A percentile compares a stretch with the other conserved stretches of the same genome.
Conservation (phyloP, 2,888 invertebrate species). For the Harpalus rufipes region DNA sequence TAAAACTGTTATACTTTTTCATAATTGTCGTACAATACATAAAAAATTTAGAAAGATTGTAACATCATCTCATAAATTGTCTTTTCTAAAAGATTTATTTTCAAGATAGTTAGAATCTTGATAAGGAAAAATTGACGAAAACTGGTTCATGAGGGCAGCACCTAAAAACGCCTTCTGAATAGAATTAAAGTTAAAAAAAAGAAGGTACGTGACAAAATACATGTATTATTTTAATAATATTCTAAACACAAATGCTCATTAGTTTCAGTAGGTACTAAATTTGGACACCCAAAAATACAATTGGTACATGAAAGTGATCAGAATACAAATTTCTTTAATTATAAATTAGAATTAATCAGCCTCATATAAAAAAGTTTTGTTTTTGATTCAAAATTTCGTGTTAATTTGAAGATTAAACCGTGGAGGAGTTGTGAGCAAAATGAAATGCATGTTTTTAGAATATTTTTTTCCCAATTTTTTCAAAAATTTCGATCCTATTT, state of each 20-base stretch:
- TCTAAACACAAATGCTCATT: background rate
- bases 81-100: background rate
- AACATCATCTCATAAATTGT: background rate
- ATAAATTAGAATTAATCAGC: too few relatives aligned
- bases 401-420: too few relatives aligned
- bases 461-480: too few relatives aligned
- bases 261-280: background rate
- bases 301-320: too few relatives aligned
- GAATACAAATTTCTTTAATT: too few relatives aligned
- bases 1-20: background rate
- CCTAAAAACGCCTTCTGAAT: background rate
- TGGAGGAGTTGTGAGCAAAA: too few relatives aligned
- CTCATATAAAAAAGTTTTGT: too few relatives aligned
- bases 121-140: background rate
- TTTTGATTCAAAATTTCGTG: too few relatives aligned
- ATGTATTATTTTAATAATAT: background rate
- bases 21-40: background rate
- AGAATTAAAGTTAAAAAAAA: background rate
- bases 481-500: too few relatives aligned
- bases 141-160: background rate
- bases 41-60: background rate
- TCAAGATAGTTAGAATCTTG: background rate
- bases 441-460: too few relatives aligned
- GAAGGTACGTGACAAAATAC: background rate
- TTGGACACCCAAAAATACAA: background rate